Conservation (phyloP, 2,797 vertebrate species). For the Girardinus metallicus region DNA sequence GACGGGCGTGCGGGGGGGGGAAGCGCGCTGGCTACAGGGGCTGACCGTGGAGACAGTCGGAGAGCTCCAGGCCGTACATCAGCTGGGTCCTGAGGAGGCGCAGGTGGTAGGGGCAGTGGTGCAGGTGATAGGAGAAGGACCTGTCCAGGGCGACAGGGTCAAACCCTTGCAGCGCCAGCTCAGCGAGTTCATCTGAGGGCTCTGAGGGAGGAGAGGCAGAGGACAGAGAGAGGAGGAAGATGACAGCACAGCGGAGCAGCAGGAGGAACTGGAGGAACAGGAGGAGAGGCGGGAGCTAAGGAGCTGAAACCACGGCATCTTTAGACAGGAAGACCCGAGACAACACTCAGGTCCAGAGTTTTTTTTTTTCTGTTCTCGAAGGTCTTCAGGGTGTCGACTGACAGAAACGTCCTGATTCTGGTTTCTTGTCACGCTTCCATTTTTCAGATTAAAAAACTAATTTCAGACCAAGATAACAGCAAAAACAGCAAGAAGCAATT, state of each 20-base stretch:
- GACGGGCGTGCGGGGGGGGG: not conserved
- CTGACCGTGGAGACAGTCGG: conserved; percentile 90
- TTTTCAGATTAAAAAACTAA: not conserved
- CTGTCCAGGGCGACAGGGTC: conserved; percentile 83
- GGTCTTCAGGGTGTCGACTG: not conserved
- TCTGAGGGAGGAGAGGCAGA: conserved; percentile 77
- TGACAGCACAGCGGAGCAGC: conserved; percentile 31
- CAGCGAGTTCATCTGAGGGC: conserved; percentile 85
- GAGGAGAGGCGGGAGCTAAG: conserved; percentile 10
- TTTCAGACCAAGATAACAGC: not conserved
- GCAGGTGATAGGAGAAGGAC: conserved; percentile 87
- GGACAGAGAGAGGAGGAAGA: conserved; percentile 38
- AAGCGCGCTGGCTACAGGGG: conserved; percentile 51
- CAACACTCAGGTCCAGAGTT: too few relatives aligned
- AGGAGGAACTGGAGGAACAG: conserved; percentile 11
- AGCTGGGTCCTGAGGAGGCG: conserved; percentile 90
- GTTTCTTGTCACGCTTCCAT: not conserved
- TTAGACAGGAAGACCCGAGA: not conserved
- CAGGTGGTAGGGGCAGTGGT: conserved; percentile 91
- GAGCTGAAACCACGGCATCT: not conserved
- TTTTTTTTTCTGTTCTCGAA: not conserved
- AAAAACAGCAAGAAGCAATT: not conserved
- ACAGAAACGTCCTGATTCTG: too few relatives aligned
- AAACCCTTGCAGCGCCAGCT: conserved; percentile 77
- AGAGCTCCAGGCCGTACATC: conserved; percentile 86